phyloP scores from a whole-genome alignment of 1,140 invertebrate genomes.

The Drosophila varians region DNA sequence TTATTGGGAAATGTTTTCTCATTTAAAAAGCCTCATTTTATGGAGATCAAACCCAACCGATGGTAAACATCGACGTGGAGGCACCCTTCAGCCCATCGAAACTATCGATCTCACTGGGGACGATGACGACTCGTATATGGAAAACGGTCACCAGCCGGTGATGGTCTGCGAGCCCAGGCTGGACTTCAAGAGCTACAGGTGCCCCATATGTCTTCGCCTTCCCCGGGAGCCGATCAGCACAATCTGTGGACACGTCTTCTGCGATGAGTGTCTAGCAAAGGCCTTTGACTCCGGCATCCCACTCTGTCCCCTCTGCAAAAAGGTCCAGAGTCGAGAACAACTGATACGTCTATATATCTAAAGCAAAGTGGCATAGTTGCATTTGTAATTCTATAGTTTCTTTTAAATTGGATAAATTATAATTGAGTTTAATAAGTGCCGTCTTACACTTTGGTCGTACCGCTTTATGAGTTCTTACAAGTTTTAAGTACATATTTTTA shows the following conservation, averaged over 20 bases:
- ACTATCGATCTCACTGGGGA: background rate
- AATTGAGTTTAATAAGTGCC: no score
- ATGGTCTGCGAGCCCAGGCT: background rate
- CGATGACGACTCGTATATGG: no score
- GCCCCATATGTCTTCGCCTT: background rate
- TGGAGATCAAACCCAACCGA: background rate
- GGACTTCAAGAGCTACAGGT: background rate
- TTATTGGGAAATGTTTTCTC: background rate
- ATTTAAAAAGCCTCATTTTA: background rate
- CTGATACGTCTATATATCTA: background rate
- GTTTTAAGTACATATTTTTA: constrained; percentile 70
- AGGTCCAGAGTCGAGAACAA: background rate
- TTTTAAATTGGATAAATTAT: background rate
- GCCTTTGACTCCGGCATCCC: background rate
- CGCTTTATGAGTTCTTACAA: constrained; percentile 57
- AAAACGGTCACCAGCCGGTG: background rate
- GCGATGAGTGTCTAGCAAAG: background rate
- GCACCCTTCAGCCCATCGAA: background rate
- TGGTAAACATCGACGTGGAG: background rate
- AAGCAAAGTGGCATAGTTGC: no score
- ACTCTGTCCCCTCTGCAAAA: background rate
- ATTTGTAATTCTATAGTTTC: background rate
- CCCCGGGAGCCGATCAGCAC: background rate
- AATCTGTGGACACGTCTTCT: constrained; percentile 11
- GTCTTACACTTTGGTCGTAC: background rate